These are phyloP conservation scores for Aramus guarauna DNA, from an alignment of 2,113 vertebrate species.

Conservation along the genomic window DNA sequence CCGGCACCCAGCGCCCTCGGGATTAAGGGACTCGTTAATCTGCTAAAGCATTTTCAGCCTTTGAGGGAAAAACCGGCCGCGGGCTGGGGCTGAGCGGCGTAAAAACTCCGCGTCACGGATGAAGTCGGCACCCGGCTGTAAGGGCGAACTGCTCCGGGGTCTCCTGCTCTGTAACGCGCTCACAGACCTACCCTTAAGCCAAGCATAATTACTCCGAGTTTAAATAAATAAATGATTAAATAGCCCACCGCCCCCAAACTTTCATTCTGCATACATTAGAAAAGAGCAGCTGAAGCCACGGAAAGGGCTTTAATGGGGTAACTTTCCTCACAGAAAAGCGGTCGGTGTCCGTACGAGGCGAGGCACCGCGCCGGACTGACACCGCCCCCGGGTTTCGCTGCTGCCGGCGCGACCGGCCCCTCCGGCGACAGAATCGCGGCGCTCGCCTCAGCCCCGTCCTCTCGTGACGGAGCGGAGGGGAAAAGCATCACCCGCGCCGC, in stretches of 20 bases:
- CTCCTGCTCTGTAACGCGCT: not conserved
- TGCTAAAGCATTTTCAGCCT: not conserved
- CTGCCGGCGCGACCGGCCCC: not conserved
- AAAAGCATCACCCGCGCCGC: not conserved
- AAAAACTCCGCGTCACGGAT: not conserved
- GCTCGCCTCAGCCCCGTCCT: not conserved
- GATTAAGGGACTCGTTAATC: not conserved
- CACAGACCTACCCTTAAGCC: not conserved
- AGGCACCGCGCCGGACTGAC: not conserved
- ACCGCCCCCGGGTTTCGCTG: too few species aligned
- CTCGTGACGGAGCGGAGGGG: not conserved
- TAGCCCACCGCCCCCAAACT: not conserved
- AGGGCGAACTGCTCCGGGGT: not conserved
- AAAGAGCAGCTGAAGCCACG: not conserved
- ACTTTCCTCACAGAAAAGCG: not conserved
- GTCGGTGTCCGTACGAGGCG: rapidly evolving
- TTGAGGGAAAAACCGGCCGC: not conserved
- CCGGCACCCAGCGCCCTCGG: not conserved
- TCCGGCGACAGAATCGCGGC: too few species aligned
- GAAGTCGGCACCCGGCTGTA: not conserved
- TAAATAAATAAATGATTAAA: not conserved
- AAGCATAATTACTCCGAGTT: not conserved
- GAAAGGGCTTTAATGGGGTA: not conserved
- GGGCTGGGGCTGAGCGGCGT: not conserved
- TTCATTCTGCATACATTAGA: not conserved